Percentiles rank a stretch among this genome's conserved stretches.
Conservation (phyloP, 2,888 invertebrate species). For the Xylophagus ater region DNA sequence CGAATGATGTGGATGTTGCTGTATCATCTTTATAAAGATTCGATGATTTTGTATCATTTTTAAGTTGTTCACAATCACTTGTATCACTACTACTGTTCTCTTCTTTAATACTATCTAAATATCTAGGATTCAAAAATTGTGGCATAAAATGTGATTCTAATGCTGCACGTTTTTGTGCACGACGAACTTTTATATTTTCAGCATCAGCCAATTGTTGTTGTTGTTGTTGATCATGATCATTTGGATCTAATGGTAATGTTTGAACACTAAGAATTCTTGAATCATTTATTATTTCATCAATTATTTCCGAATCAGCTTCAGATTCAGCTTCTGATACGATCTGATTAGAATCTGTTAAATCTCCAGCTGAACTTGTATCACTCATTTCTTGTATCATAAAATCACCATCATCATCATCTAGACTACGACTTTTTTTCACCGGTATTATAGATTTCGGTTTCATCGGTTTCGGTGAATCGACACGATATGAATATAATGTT, state of each 20-base stretch:
- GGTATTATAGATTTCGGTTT: conserved; percentile 4
- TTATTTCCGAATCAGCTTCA: conserved; percentile 49
- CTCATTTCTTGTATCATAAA: conserved; percentile 33
- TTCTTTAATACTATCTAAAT: conserved; percentile 66
- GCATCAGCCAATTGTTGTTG: conserved; percentile 24
- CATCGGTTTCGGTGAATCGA: conserved; percentile 19
- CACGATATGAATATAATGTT: conserved; percentile 15
- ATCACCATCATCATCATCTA: conserved; percentile 17
- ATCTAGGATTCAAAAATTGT: conserved; percentile 50
- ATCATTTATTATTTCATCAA: conserved; percentile 30
- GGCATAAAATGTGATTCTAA: conserved; percentile 48
- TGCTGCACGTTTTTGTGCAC: conserved; percentile 44
- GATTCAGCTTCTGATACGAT: conserved; percentile 54
- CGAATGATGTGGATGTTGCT: conserved; percentile 10
- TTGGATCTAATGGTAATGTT: conserved; percentile 17
- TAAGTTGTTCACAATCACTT: conserved; percentile 47
- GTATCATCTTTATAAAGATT: conserved; percentile 12
- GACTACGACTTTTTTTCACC: conserved; percentile 16
- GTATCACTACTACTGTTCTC: conserved; percentile 59
- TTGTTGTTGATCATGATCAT: conserved; percentile 3
- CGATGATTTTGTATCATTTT: conserved; percentile 26
- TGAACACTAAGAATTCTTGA: conserved; percentile 18
- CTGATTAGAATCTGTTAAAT: conserved; percentile 42
- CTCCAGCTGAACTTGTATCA: conserved; percentile 31
- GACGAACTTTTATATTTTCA: conserved; percentile 30